Percentiles rank a stretch among this genome's conserved stretches.
These are phyloP conservation scores for Oscheius sp. DNA, from an alignment of 2,888 invertebrate species.

Conservation along the genomic window DNA sequence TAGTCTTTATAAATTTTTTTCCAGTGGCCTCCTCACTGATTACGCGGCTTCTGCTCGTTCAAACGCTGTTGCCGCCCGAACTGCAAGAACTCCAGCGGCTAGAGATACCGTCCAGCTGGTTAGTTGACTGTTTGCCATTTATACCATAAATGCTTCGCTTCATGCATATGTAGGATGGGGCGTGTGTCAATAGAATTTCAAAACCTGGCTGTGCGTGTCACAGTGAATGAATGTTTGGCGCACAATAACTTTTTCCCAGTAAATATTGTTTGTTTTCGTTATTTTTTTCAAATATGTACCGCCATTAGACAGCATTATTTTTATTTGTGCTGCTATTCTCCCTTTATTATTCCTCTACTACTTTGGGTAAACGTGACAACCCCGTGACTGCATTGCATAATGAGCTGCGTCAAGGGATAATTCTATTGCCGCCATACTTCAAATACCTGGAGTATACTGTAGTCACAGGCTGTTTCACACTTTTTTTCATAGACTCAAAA, in stretches of 20 bases:
- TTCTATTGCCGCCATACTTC: constrained; percentile 30
- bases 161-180: constrained; percentile 24
- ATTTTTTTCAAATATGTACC: too few species aligned
- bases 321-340: neutral
- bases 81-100: constrained; percentile 79
- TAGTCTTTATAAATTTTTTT: constrained; percentile 1
- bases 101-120: constrained; percentile 68
- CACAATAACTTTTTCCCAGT: too few species aligned
- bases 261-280: too few species aligned
- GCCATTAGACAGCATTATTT: too few species aligned
- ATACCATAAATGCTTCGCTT: constrained; percentile 6
- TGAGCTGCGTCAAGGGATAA: constrained; percentile 37
- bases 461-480: constrained; percentile 1
- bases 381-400: constrained; percentile 35
- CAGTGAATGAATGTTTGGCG: too few species aligned
- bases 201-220: too few species aligned
- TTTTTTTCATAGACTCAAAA: neutral
- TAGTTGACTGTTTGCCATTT: neutral
- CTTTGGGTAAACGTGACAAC: constrained; percentile 17
- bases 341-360: neutral
- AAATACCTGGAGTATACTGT: constrained; percentile 33
- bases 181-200: constrained; percentile 36
- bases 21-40: constrained; percentile 84
- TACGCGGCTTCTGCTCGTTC: constrained; percentile 84
- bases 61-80: constrained; percentile 82